Evolutionary conservation across 2,113 vertebrate species (phyloP).

Genomic region (Microtus richardsoni): DNA sequence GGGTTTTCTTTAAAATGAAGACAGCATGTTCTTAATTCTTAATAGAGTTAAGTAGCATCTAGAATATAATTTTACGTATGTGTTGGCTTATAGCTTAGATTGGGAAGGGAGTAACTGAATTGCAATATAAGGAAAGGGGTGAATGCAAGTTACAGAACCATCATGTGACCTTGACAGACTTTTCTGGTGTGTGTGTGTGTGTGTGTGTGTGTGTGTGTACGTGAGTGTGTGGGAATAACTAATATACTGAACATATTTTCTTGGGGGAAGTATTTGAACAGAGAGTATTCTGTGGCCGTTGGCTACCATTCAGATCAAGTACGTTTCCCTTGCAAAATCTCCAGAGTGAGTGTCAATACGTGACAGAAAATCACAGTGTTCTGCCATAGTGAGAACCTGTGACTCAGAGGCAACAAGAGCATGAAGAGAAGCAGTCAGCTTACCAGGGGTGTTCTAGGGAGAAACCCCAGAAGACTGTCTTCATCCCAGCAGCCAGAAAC

Average conservation of each 20-base stretch:
- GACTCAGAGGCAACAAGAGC: slow-evolving; percentile 64
- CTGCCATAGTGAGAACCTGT: slow-evolving; percentile 43
- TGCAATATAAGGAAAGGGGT: background rate
- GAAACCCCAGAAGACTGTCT: background rate
- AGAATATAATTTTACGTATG: background rate
- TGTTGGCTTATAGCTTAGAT: background rate
- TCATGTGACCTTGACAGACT: background rate
- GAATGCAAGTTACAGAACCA: background rate
- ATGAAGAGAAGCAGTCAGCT: slow-evolving; percentile 54
- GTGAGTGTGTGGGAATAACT: background rate
- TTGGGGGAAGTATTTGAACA: slow-evolving; percentile 15
- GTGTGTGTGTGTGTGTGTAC: background rate
- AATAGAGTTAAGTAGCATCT: background rate
- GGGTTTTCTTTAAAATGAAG: background rate
- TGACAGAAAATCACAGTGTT: slow-evolving; percentile 62
- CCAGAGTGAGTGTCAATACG: slow-evolving; percentile 3
- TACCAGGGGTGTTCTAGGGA: background rate
- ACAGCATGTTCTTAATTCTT: background rate
- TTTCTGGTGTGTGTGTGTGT: no score
- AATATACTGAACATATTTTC: background rate
- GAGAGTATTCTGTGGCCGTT: slow-evolving; percentile 9
- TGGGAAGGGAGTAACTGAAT: background rate
- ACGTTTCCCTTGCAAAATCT: slow-evolving; percentile 63
- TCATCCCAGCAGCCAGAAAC: background rate
- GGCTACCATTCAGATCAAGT: slow-evolving; percentile 63